Evolutionary conservation across 2,888 invertebrate species (phyloP), one percentile per base, ranked within the genome.

Genomic region (Philonicus albiceps): DNA sequence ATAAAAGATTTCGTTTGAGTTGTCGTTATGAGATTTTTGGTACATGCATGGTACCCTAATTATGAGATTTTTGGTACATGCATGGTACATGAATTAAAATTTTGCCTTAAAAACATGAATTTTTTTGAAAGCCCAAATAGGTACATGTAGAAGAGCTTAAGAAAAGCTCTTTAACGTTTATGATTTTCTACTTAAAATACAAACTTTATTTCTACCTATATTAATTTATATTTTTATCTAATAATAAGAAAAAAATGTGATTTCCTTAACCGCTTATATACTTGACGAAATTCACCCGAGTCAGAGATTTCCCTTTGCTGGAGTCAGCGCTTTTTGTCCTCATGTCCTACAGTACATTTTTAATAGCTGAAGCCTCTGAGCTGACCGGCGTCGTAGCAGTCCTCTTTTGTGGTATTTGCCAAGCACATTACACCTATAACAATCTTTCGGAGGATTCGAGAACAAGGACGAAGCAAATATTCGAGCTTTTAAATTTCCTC

Each of bases 371-470:
- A 93, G 98, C 98, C 76, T 96, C 97, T 80, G 97, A 98, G 92
- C 93, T 99, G n/a, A 98, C 99, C 90, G 99, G 97, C 86, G 98
- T 99, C 88, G 99, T 99, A 13, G 97, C 99, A 81, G 98, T 99
- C 0, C 92, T 99, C 75, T 99, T 99, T 93, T 99, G 99, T 93
- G 99, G 99, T 37, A 99, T 99, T 90, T 98, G 98, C 91, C 99
- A 99, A 93, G 99, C 99, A 27, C 99, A 99, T 93, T 99, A 99
- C 92, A 99, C 99, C 0, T 99, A 97, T 93, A 99, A 99, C 93
- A 98, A 98, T 93, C 93, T 98, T 49, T 98, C 98, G 0, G 94
- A 95, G 86, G 97, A 98, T 91, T 97, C 98, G 0, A 94, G 98
- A 89, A 94, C 94, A 89, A 94, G 97, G 89, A 98, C 98, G 40